Base-by-base conservation (phyloP, 2,888 invertebrate genomes). In the Notocelia uddmanniana region DNA sequence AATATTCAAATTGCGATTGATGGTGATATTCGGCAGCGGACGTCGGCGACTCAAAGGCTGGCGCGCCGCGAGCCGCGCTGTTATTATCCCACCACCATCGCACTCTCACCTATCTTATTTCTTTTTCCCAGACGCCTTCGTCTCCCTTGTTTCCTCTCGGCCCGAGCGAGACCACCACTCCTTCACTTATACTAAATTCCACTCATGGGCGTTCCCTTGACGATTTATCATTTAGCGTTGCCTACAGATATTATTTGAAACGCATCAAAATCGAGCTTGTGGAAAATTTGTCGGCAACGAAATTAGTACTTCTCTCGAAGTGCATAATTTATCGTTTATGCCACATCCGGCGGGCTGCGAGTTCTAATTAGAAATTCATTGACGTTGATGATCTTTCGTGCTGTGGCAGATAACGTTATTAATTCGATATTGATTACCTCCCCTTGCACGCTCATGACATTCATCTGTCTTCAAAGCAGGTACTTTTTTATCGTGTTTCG, bases 11-110 rank as follows among this genome's bases (percentile, higher is more conserved):
- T 89, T 88, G 85, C 82, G 78, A 82, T 83, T 89, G 89, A 91
- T 91, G 84, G 88, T 87, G 84, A 88, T 88, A 89, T 91, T 91
- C 87, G 89, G 89, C 90, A 87, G 87, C 87, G 87, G 83, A 80
- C 78, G 80, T 81, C 89, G 83, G 73, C 73, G 74, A 71, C 82
- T 88, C 90, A 92, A 93, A 92, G 91, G 86, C 81, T 78, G 76
- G 79, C 81, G 78, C 2, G 45, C 82, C 79, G 85, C 85, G 76
- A 83, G 80, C 85, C 83, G 89, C 91, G 88, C 92, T 92, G 93
- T 94, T 91, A 94, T 94, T 94, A 94, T 92, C 93, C 92, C 92
- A 91, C 92, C 92, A 93, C 92, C 92, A 92, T 89, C 91, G 86
- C 87, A 82, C 90, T 90, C 90, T 89, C 90, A 89, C 89, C 90